Evolutionary conservation across 2,797 vertebrate genomes (phyloP).

Genomic region (Pelobates cultripes): DNA sequence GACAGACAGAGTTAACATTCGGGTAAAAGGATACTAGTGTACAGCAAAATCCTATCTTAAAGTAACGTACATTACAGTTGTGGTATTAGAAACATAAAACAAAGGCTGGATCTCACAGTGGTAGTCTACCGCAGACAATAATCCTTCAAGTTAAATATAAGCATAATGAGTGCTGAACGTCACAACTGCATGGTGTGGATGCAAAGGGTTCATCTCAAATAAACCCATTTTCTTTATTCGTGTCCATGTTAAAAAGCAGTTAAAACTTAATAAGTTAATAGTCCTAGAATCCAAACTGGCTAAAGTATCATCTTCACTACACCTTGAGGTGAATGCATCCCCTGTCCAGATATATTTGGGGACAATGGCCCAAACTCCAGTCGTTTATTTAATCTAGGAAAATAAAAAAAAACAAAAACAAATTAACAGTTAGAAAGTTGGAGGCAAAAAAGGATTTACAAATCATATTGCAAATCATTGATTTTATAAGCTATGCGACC

Average conservation of each 20-base stretch:
- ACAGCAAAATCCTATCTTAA: no score
- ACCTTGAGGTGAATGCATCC: constrained; percentile 80
- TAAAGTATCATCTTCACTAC: constrained; percentile 94
- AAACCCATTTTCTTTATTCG: neutral
- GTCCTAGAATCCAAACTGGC: constrained; percentile 20
- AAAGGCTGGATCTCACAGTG: no score
- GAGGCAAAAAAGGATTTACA: no score
- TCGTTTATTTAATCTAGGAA: constrained; percentile 84
- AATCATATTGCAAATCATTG: no score
- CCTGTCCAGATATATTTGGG: constrained; percentile 69
- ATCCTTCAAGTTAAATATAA: no score
- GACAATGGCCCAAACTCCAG: constrained; percentile 85
- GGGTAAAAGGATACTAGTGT: no score
- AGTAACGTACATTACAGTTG: no score
- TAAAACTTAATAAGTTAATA: constrained; percentile 21
- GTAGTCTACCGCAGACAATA: no score
- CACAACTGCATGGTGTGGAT: neutral
- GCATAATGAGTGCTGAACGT: no score
- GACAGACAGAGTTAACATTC: no score
- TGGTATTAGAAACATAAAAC: no score
- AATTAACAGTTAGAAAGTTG: neutral
- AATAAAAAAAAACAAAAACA: constrained; percentile 33
- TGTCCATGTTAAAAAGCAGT: constrained; percentile 7
- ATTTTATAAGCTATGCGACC: no score
- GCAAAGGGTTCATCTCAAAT: neutral